A percentile compares a stretch with the other conserved stretches of the same genome.
Conservation (phyloP, 2,113 vertebrate genomes). For the Xiphophorus maculatus region DNA sequence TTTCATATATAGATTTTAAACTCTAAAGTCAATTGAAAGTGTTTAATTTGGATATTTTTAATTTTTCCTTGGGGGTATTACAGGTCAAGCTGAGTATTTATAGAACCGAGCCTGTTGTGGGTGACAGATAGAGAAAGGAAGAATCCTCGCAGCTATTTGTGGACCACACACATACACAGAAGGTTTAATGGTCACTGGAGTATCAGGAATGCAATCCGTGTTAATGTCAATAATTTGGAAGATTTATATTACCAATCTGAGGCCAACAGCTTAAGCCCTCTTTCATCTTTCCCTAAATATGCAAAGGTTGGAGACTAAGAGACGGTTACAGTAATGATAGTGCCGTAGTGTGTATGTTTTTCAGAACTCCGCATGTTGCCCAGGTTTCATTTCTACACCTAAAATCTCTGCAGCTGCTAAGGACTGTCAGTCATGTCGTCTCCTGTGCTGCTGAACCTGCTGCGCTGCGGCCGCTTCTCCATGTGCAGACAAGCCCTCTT, state of each 20-base stretch:
- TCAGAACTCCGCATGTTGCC: not conserved
- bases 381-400: conserved; percentile 9
- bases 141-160: conserved; percentile 14
- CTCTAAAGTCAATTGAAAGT: not conserved
- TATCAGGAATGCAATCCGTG: not conserved
- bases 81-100: conserved; percentile 13
- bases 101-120: not conserved
- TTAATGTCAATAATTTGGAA: not conserved
- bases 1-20: not conserved
- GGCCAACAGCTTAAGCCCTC: not conserved
- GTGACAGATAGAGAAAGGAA: conserved; percentile 10
- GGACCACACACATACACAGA: conserved; percentile 10
- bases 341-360: not conserved
- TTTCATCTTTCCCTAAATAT: not conserved
- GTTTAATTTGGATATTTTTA: not conserved
- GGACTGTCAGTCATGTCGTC: conserved; percentile 42
- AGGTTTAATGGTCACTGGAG: not conserved
- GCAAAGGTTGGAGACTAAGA: not conserved
- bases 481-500: conserved; percentile 11
- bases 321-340: not conserved
- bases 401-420: conserved; percentile 23
- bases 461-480: conserved; percentile 33
- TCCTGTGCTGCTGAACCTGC: conserved; percentile 33
- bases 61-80: not conserved
- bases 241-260: not conserved